Evolutionary conservation across 2,797 vertebrate genomes (phyloP).

Genomic region (Ataeniobius toweri): DNA sequence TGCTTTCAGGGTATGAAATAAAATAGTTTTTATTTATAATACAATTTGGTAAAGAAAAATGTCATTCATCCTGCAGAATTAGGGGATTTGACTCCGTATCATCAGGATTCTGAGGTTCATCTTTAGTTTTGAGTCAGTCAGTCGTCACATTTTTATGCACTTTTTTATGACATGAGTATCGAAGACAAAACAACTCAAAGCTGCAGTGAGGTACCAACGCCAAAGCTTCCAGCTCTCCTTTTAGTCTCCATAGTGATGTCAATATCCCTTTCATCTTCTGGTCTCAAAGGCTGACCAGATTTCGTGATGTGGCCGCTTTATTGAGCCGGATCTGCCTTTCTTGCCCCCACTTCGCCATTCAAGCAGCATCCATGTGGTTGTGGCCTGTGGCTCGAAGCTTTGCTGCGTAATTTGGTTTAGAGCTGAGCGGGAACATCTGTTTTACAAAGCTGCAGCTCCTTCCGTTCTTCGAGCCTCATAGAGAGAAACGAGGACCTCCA

Average conservation of each 20-base stretch:
- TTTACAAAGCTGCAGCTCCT: slow-evolving; percentile 66
- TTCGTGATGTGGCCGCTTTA: slow-evolving; percentile 71
- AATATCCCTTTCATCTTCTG: slow-evolving; percentile 66
- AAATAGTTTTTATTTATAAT: neutral
- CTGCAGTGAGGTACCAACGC: slow-evolving; percentile 29
- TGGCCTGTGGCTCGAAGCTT: slow-evolving; percentile 57
- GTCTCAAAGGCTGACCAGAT: slow-evolving; percentile 72
- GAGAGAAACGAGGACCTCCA: slow-evolving; percentile 47
- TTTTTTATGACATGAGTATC: slow-evolving; percentile 1
- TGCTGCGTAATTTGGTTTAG: slow-evolving; percentile 74
- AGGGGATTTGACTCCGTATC: neutral
- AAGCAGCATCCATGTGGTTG: slow-evolving; percentile 68
- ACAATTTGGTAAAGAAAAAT: neutral
- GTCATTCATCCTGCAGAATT: neutral
- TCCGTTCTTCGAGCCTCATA: slow-evolving; percentile 52
- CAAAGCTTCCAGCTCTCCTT: slow-evolving; percentile 59
- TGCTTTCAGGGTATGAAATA: neutral
- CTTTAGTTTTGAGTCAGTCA: slow-evolving; percentile 25
- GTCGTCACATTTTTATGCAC: slow-evolving; percentile 7
- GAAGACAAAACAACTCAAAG: slow-evolving; percentile 24
- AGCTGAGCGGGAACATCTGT: slow-evolving; percentile 80
- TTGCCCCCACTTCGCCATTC: slow-evolving; percentile 60
- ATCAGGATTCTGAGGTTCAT: neutral
- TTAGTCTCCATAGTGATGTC: slow-evolving; percentile 74
- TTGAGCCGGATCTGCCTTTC: slow-evolving; percentile 70